These are phyloP conservation scores for Sparus aurata DNA, from an alignment of 2,797 vertebrate genomes.

Conservation along the genomic window DNA sequence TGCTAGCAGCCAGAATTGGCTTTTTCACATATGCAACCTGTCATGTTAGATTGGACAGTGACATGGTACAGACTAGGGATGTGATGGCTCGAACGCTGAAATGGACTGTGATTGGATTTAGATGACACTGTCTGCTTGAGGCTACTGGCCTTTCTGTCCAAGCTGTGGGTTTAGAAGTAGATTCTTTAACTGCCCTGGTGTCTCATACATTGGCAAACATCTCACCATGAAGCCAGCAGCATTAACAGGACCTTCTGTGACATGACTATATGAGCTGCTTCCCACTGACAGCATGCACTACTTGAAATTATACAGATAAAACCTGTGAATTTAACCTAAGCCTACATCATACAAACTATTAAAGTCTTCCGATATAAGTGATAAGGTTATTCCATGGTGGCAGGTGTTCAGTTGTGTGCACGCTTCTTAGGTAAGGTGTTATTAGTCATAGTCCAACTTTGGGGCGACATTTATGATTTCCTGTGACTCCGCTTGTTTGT, in stretches of 20 bases:
- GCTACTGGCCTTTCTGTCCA: slow-evolving; percentile 86
- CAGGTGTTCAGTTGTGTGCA: slow-evolving; percentile 30
- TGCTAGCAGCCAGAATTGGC: slow-evolving; percentile 96
- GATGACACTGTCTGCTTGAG: slow-evolving; percentile 83
- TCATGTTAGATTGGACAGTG: slow-evolving; percentile 90
- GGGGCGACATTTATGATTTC: slow-evolving; percentile 55
- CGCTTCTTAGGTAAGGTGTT: slow-evolving; percentile 40
- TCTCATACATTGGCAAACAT: slow-evolving; percentile 72
- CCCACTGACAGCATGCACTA: slow-evolving; percentile 1
- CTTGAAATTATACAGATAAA: neutral
- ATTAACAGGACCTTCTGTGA: slow-evolving; percentile 31
- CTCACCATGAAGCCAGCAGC: slow-evolving; percentile 55
- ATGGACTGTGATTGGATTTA: slow-evolving; percentile 90
- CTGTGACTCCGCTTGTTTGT: slow-evolving; percentile 65
- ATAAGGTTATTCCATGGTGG: neutral
- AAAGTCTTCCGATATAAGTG: neutral
- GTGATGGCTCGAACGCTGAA: slow-evolving; percentile 86
- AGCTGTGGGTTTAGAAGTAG: slow-evolving; percentile 75
- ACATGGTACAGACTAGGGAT: slow-evolving; percentile 77
- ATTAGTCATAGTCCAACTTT: slow-evolving; percentile 68
- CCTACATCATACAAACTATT: neutral
- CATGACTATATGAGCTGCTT: neutral
- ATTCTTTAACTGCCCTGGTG: slow-evolving; percentile 81
- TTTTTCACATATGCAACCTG: slow-evolving; percentile 99
- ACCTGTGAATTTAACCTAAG: neutral